A percentile compares a stretch with the other conserved stretches of the same genome.
Evolutionary conservation across 2,888 invertebrate genomes (phyloP).

Genomic region (Tethea ocularis): DNA sequence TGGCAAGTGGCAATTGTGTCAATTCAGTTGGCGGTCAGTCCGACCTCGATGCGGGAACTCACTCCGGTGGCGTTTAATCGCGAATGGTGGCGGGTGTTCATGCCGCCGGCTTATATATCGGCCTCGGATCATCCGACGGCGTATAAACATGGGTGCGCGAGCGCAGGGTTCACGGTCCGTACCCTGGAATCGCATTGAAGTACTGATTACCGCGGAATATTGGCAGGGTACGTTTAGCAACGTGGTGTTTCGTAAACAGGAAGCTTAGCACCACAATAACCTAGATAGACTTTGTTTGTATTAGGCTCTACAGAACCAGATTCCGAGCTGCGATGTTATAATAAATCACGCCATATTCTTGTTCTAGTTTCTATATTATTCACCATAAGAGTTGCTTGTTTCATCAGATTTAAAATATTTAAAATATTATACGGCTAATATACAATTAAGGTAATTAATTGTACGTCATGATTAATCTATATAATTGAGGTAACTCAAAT

Average conservation of each 20-base stretch:
- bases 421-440: neutral
- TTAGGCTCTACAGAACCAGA: constrained; percentile 35
- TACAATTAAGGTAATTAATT: neutral
- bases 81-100: constrained; percentile 79
- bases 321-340: constrained; percentile 32
- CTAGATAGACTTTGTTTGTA: constrained; percentile 38
- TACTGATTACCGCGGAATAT: constrained; percentile 53
- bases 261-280: constrained; percentile 33
- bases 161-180: constrained; percentile 77
- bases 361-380: neutral
- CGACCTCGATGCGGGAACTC: constrained; percentile 74
- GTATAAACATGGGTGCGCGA: constrained; percentile 63
- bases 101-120: constrained; percentile 76
- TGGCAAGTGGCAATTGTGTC: constrained; percentile 65
- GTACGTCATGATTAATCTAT: neutral
- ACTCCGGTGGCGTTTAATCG: constrained; percentile 70
- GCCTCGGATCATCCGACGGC: constrained; percentile 80
- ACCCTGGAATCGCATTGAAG: constrained; percentile 73
- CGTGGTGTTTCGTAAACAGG: constrained; percentile 54
- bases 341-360: constrained; percentile 16
- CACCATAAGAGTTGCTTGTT: neutral
- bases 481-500: neutral
- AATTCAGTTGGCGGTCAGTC: constrained; percentile 75
- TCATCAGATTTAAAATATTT: neutral
- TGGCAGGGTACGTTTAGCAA: constrained; percentile 56